Conservation (phyloP, 2,888 invertebrate species). For the Pristionchus maxplancki region DNA sequence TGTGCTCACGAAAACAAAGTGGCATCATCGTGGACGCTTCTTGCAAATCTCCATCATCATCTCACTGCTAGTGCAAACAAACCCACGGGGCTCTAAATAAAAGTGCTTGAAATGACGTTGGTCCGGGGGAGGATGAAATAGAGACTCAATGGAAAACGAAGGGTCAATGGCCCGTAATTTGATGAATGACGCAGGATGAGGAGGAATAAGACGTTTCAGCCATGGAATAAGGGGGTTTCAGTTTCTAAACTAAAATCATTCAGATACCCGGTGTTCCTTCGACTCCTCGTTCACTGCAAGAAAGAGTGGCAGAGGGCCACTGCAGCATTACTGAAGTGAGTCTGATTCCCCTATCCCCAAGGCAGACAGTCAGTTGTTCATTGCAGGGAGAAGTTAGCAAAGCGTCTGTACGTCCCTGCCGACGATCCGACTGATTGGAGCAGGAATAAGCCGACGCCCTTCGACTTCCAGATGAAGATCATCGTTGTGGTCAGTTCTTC, state of each 20-base stretch:
- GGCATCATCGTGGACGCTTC: neutral
- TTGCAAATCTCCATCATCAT: neutral
- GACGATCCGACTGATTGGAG: slow-evolving; percentile 70
- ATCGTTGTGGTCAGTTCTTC: slow-evolving; percentile 63
- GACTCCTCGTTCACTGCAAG: slow-evolving; percentile 80
- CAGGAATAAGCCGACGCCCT: slow-evolving; percentile 69
- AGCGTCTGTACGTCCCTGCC: slow-evolving; percentile 63
- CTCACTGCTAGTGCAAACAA: neutral
- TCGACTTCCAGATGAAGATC: slow-evolving; percentile 74
- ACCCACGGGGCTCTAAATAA: neutral
- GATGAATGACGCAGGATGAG: neutral
- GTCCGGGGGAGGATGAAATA: neutral
- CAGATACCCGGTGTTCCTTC: slow-evolving; percentile 81
- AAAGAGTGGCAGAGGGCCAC: slow-evolving; percentile 79
- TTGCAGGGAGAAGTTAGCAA: slow-evolving; percentile 76
- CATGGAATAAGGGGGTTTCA: neutral
- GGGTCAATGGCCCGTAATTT: neutral
- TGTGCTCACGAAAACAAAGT: no score
- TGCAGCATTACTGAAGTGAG: slow-evolving; percentile 75
- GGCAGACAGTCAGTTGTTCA: neutral
- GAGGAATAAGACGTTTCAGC: neutral
- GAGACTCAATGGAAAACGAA: no score
- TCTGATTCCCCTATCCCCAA: no score
- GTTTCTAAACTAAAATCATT: neutral
- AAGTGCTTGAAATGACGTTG: neutral